Evolutionary conservation across 2,113 vertebrate species (phyloP).

Genomic region (Bucco capensis): DNA sequence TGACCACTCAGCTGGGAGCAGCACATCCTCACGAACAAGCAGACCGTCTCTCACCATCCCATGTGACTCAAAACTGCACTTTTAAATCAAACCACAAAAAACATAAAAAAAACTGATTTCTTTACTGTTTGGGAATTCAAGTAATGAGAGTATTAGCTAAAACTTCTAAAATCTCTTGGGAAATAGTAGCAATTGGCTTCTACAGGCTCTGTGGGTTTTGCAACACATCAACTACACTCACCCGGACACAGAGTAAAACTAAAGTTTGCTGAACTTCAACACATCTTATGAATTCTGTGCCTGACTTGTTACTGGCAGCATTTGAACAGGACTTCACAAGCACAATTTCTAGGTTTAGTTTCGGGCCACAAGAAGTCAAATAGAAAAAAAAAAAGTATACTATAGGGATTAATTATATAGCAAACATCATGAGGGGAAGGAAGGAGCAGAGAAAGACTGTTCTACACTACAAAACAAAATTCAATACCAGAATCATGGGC

Average conservation of each 20-base stretch:
- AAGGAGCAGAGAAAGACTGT: not conserved
- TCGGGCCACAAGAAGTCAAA: not conserved
- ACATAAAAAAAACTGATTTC: not conserved
- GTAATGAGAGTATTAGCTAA: not conserved
- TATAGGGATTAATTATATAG: not conserved
- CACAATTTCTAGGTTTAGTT: fast-evolving
- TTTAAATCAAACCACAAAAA: not conserved
- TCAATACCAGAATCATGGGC: not conserved
- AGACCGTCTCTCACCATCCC: not conserved
- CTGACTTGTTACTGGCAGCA: not conserved
- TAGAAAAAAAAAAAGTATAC: not conserved
- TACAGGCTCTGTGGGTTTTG: fast-evolving
- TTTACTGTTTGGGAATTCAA: not conserved
- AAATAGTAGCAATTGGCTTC: not conserved
- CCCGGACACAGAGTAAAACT: not conserved
- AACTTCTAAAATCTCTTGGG: not conserved
- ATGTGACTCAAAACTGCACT: not conserved
- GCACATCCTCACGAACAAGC: not conserved
- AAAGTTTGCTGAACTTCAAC: not conserved
- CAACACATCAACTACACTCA: fast-evolving
- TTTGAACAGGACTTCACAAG: not conserved
- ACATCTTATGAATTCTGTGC: not conserved
- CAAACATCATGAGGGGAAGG: not conserved
- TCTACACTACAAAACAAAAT: not conserved
- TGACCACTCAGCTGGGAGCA: not conserved